Evolutionary conservation across 1,140 invertebrate species (phyloP).

Genomic region (Ylistrum balloti): DNA sequence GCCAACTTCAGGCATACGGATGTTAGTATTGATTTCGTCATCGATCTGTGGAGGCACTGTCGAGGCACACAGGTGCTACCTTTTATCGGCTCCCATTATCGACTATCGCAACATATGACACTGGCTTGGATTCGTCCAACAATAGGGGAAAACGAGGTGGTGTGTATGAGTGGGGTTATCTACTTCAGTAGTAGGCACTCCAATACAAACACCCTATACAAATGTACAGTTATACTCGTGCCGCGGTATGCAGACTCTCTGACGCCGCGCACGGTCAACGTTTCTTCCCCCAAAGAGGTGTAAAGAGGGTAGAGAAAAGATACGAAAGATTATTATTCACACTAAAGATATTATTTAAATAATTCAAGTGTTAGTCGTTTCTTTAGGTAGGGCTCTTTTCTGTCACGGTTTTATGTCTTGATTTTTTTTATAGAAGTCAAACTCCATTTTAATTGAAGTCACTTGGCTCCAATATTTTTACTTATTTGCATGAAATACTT

Average conservation of each 20-base stretch:
- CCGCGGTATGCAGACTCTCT: slow-evolving; percentile 61
- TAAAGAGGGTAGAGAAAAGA: slow-evolving; percentile 62
- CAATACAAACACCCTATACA: slow-evolving; percentile 47
- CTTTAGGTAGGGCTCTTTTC: slow-evolving; percentile 32
- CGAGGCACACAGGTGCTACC: slow-evolving; percentile 46
- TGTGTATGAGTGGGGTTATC: slow-evolving; percentile 46
- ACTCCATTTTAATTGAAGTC: slow-evolving; percentile 18
- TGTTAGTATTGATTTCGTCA: slow-evolving; percentile 26
- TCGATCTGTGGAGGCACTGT: slow-evolving; percentile 24
- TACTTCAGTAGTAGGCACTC: not conserved
- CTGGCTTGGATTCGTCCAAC: slow-evolving; percentile 59
- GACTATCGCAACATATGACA: slow-evolving; percentile 47
- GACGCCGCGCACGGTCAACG: slow-evolving; percentile 63
- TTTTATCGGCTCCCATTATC: not conserved
- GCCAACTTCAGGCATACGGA: slow-evolving; percentile 11
- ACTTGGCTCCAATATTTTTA: not conserved
- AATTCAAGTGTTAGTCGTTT: slow-evolving; percentile 51
- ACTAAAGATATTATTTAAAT: slow-evolving; percentile 64
- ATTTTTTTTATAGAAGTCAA: not conserved
- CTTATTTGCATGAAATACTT: slow-evolving; percentile 10
- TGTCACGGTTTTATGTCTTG: not conserved
- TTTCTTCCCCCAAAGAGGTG: slow-evolving; percentile 59
- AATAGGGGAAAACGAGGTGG: slow-evolving; percentile 58
- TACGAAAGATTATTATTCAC: slow-evolving; percentile 61
- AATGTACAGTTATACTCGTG: slow-evolving; percentile 60